These are phyloP conservation scores for Pseudocheirus occidentalis DNA, from an alignment of 2,797 vertebrate genomes.

Conservation along the genomic window DNA sequence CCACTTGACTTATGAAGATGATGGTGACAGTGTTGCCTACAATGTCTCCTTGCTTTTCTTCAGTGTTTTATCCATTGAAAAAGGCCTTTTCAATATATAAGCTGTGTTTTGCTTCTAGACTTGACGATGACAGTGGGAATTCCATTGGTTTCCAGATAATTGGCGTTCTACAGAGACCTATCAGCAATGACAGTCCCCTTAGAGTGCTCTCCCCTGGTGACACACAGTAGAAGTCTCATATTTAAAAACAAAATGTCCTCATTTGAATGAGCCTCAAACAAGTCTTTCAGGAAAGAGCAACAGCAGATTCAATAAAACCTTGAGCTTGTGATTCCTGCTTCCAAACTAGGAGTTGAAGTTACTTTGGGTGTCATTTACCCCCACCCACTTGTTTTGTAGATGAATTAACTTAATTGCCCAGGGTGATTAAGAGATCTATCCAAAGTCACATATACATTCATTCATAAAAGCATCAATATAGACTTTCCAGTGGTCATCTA, in stretches of 20 bases:
- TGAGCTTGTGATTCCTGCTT: neutral
- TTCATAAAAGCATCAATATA: neutral
- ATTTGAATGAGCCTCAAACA: neutral
- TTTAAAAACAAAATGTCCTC: neutral
- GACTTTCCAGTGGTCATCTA: neutral
- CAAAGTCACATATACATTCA: no score
- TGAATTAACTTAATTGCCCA: neutral
- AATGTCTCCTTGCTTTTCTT: neutral
- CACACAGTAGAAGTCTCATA: neutral
- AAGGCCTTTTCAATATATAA: neutral
- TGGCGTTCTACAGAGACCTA: neutral
- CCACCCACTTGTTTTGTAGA: neutral
- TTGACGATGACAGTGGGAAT: neutral
- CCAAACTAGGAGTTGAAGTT: neutral
- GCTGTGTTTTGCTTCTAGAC: neutral
- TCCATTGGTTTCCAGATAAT: neutral
- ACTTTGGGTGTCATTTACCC: neutral
- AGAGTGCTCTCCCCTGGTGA: neutral
- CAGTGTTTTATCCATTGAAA: neutral
- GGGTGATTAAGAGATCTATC: no score
- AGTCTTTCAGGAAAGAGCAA: neutral
- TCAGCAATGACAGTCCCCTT: neutral
- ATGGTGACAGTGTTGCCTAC: neutral
- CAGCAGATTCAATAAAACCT: neutral
- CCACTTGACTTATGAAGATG: neutral